Evolutionary conservation across 1,140 invertebrate genomes (phyloP), one percentile per base, ranked within the genome.

Genomic region (Trichonephila inaurata): DNA sequence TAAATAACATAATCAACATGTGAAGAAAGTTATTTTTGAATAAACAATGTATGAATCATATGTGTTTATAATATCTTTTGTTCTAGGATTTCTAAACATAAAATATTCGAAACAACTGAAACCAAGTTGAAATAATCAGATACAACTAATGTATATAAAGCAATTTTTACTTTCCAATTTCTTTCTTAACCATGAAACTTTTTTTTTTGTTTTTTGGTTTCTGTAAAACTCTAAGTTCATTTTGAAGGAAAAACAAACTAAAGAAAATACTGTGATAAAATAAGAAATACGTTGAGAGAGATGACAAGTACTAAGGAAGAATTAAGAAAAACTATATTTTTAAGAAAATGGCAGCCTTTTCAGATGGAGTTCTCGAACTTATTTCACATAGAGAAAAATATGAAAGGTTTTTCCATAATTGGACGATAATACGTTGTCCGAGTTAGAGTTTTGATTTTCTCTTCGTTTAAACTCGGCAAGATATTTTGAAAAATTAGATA

Each of bases 401-500:
- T 28, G 21, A 88, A 66, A 66, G 62, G 24, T 21, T 64, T 88
- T 88, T 64, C 86, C n/a, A 64, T 88, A 88, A 88, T 88, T 64
- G 86, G 86, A 88, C 86, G n/a, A 64, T 88, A 64, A 88, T 88
- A 88, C 64, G 60, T 66, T 88, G 21, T 44, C 33, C 5, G 62
- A 19, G n/a, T 88, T 62, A n/a, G 18, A 21, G 40, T 14, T 72
- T 85, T 85, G 21, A 33, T 64, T 62, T 64, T 88, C 61, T 64
- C 28, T 64, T 88, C 60, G 28, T 88, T 88, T 88, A 24, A 88
- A 88, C 62, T 62, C 86, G n/a, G 62, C 21, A 58, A 51, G 12
- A 85, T 8, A 60, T 64, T 16, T 18, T 88, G 86, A 62, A 88
- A 88, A 88, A 88, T 62, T n/a, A 88, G 86, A 88, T 64, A n/a